Evolutionary conservation across 2,113 vertebrate genomes (phyloP).

Genomic region (Trinectes maculatus): DNA sequence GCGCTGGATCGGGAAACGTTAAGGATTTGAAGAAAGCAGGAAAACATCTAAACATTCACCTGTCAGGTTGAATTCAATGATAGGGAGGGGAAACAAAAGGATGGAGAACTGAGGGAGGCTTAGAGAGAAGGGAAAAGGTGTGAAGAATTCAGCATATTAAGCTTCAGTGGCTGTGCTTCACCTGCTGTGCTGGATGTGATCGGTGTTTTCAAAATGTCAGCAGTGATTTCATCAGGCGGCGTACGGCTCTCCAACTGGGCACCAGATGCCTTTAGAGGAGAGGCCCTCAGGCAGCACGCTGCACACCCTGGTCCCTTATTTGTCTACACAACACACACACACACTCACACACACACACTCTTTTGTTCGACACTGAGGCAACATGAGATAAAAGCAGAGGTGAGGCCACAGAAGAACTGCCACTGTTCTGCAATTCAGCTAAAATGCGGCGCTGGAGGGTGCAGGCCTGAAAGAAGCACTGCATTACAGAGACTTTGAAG

Average conservation of each 20-base stretch:
- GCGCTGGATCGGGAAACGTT: not conserved
- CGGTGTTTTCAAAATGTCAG: slow-evolving; percentile 57
- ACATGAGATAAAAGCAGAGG: slow-evolving; percentile 43
- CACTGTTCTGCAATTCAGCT: slow-evolving; percentile 50
- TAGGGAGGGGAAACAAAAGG: too few species aligned
- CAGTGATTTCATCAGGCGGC: slow-evolving; percentile 55
- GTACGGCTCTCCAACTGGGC: slow-evolving; percentile 36
- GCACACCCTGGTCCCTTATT: slow-evolving; percentile 30
- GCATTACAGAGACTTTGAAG: slow-evolving; percentile 43
- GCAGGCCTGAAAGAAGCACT: slow-evolving; percentile 2
- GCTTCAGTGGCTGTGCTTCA: slow-evolving; percentile 7
- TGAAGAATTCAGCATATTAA: not conserved
- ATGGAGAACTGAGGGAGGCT: not conserved
- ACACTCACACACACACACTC: slow-evolving; percentile 5
- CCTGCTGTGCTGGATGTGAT: slow-evolving; percentile 4
- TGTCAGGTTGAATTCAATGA: too few species aligned
- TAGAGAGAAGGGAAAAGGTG: slow-evolving; percentile 6
- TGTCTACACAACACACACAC: slow-evolving; percentile 34
- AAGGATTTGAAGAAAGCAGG: slow-evolving; percentile 35
- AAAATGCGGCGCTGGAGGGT: slow-evolving; percentile 25
- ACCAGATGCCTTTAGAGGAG: slow-evolving; percentile 59
- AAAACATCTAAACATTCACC: too few species aligned
- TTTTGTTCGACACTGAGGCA: slow-evolving; percentile 11
- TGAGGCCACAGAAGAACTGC: slow-evolving; percentile 22
- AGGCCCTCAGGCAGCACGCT: slow-evolving; percentile 42